These are phyloP conservation scores for Leptopilina clavipes DNA, from an alignment of 1,140 invertebrate genomes.

Conservation along the genomic window DNA sequence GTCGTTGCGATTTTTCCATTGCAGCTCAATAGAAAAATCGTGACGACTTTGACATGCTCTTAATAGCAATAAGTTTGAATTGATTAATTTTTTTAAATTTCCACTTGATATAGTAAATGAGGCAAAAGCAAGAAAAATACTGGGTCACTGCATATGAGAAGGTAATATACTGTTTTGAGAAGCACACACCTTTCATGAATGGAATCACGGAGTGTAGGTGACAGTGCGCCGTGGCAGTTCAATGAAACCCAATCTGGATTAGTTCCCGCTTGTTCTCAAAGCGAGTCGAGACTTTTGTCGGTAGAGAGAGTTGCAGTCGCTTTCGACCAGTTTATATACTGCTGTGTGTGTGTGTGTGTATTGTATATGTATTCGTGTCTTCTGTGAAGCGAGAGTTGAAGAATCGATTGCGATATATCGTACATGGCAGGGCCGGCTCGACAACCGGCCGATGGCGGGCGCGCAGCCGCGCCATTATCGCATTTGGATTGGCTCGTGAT, in stretches of 20 bases:
- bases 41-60: no score
- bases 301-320: conserved; percentile 35
- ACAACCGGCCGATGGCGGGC: conserved; percentile 51
- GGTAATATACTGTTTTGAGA: no score
- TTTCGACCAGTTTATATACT: no score
- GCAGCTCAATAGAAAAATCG: no score
- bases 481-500: conserved; percentile 65
- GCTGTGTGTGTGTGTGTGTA: no score
- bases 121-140: no score
- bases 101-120: no score
- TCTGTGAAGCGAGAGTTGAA: conserved; percentile 59
- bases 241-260: conserved; percentile 15
- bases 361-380: no score
- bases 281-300: conserved; percentile 33
- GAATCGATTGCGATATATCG: conserved; percentile 75
- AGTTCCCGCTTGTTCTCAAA: conserved; percentile 62
- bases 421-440: conserved; percentile 52
- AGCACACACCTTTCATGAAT: background rate
- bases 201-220: background rate
- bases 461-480: conserved; percentile 44
- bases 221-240: background rate
- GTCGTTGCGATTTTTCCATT: no score
- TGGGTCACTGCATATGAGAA: no score
- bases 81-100: no score
- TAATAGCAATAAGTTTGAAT: no score